Conservation (phyloP, 2,888 invertebrate species). For the Mimas tiliae region DNA sequence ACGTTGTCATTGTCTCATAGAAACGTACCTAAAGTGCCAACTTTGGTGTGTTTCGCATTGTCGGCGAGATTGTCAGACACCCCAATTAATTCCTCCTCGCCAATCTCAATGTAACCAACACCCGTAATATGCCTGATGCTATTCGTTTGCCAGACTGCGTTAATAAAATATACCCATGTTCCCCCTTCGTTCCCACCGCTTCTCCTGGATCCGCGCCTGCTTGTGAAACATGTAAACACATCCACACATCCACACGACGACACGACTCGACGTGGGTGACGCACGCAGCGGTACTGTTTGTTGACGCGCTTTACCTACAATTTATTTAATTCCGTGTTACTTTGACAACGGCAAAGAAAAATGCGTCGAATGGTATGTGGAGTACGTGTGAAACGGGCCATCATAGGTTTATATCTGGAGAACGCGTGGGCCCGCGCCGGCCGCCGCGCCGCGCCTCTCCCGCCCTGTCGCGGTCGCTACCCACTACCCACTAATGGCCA, state of each 20-base stretch:
- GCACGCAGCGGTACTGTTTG: constrained; percentile 4
- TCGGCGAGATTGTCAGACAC: no score
- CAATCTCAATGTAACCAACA: no score
- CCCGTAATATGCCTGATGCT: no score
- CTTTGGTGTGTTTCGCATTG: no score
- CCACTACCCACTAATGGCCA: neutral
- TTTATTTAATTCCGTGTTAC: constrained; percentile 14
- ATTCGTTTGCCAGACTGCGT: no score
- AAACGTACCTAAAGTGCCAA: no score
- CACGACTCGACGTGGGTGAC: neutral
- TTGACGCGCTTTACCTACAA: neutral
- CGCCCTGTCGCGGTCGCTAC: neutral
- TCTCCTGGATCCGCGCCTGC: neutral
- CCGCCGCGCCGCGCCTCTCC: neutral
- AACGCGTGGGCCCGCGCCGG: constrained; percentile 4
- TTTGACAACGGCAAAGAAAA: constrained; percentile 16
- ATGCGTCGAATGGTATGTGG: constrained; percentile 8
- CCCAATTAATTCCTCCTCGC: no score
- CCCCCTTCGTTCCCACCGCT: no score
- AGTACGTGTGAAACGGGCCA: constrained; percentile 11
- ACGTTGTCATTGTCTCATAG: no score
- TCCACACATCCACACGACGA: neutral
- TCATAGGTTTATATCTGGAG: constrained; percentile 16
- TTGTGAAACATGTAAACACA: neutral
- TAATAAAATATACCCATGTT: no score